These are phyloP conservation scores for Ammodramus savannarum DNA, from an alignment of 2,113 vertebrate species.

Conservation along the genomic window DNA sequence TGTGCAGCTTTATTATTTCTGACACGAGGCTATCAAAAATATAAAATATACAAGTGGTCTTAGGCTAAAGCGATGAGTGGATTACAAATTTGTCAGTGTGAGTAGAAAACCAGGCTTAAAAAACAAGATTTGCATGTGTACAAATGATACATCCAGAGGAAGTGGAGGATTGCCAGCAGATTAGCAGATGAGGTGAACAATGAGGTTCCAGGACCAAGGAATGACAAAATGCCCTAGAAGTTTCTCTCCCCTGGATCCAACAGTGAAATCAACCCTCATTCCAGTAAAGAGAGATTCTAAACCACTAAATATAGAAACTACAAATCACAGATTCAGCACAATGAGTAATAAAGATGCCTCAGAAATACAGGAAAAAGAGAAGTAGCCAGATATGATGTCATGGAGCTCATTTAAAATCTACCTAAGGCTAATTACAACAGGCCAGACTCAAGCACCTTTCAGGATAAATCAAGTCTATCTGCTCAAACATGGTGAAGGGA, in stretches of 20 bases:
- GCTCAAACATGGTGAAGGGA: not conserved
- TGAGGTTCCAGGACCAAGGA: not conserved
- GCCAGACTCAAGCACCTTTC: not conserved
- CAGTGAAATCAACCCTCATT: not conserved
- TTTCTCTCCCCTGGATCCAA: not conserved
- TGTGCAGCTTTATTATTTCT: not conserved
- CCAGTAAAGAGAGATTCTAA: not conserved
- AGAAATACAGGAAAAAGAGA: not conserved
- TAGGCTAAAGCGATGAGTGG: not conserved
- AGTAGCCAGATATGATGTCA: conserved; percentile 4
- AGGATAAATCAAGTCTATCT: not conserved
- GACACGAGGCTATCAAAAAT: not conserved
- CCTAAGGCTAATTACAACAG: not conserved
- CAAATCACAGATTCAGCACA: not conserved
- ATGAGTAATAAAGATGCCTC: not conserved
- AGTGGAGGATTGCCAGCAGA: not conserved
- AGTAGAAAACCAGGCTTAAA: not conserved
- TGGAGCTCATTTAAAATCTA: not conserved
- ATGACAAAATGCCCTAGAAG: not conserved
- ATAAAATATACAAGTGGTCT: not conserved
- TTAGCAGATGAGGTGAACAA: not conserved
- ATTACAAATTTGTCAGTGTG: not conserved
- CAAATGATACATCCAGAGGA: not conserved
- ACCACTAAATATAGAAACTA: not conserved
- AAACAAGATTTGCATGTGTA: not conserved